Base-by-base conservation (phyloP, 2,888 invertebrate genomes). In the Acanthosoma haemorrhoidale region DNA sequence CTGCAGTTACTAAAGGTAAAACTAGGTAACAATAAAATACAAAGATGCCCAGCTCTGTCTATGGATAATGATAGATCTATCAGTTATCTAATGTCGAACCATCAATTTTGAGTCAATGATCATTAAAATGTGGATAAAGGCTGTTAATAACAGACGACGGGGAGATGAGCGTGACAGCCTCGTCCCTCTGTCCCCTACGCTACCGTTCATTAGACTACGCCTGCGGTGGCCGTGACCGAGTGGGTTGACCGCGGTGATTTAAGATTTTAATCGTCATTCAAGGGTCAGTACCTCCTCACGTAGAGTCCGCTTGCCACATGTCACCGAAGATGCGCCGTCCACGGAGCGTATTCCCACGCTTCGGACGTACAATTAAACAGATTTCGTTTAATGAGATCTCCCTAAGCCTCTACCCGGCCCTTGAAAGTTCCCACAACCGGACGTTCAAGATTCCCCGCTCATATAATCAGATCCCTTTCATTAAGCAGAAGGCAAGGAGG, bases 381-480 rank as follows among this genome's bases (percentile, higher is more conserved):
- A 51, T 51, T 51, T 25, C 51, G 51, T 51, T 51, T 25, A 51
- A 51, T 51, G 25, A 51, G 51, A 51, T 29, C 29, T 25, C 29
- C 21, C n/a, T 43, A 2, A 25, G 51, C 51, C 21, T 51, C n/a
- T n/a, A n/a, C n/a, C n/a, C 29, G 51, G 25, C 29, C 51, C 51
- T 51, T 25, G 51, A n/a, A n/a, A n/a, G n/a, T 51, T 51, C 51
- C 51, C 51, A 51, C 51, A 51, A 51, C 29, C 51, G 29, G 51
- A 21, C 51, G 29, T 25, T 51, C 51, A 51, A 25, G n/a, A 25
- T 21, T n/a, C 25, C 13, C 51, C 25, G 21, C 51, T 51, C 51
- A 25, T 51, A 51, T 51, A 51, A 51, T 51, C 51, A 51, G 51
- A 21, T 51, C 51, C 51, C 51, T 51, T 51, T 51, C 51, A 51